A percentile compares a stretch with the other conserved stretches of the same genome.
phyloP scores from a whole-genome alignment of 2,888 invertebrate genomes.

The Scaptodrosophila latifasciaeformis region DNA sequence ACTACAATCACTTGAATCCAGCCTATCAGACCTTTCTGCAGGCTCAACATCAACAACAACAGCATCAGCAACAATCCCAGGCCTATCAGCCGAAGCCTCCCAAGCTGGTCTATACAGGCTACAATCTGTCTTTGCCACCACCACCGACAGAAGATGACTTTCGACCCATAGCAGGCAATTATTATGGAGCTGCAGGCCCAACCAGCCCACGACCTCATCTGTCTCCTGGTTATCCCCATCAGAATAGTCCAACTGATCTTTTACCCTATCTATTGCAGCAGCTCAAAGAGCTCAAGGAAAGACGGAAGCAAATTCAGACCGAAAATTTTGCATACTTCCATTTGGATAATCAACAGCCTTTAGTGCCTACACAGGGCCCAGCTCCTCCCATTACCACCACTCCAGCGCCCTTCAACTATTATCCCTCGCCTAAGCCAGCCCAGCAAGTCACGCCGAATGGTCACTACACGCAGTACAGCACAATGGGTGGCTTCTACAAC shows the following conservation, averaged over 20 bases:
- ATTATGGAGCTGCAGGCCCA: slow-evolving; percentile 38
- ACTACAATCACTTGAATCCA: slow-evolving; percentile 52
- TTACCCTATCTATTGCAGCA: slow-evolving; percentile 70
- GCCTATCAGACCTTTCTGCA: slow-evolving; percentile 45
- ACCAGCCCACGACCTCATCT: slow-evolving; percentile 40
- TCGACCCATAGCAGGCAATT: slow-evolving; percentile 61
- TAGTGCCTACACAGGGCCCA: slow-evolving; percentile 8
- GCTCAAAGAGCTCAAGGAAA: slow-evolving; percentile 68
- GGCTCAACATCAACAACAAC: slow-evolving; percentile 20
- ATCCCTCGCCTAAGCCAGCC: slow-evolving; percentile 15
- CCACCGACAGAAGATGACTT: slow-evolving; percentile 61
- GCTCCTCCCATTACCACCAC: slow-evolving; percentile 20
- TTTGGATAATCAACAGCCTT: slow-evolving; percentile 67
- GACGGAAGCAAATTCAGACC: slow-evolving; percentile 63
- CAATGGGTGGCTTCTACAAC: slow-evolving; percentile 79
- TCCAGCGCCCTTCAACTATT: slow-evolving; percentile 33
- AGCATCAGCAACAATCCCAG: slow-evolving; percentile 14
- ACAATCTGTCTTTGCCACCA: slow-evolving; percentile 62
- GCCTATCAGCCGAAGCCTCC: slow-evolving; percentile 41
- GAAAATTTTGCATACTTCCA: slow-evolving; percentile 75
- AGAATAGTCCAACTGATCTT: slow-evolving; percentile 50
- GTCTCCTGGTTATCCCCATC: slow-evolving; percentile 29
- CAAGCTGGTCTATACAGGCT: slow-evolving; percentile 59
- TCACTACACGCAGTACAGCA: slow-evolving; percentile 77
- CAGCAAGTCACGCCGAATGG: slow-evolving; percentile 76